A percentile compares a stretch with the other conserved stretches of the same genome.
These are phyloP conservation scores for Petaurus breviceps DNA, from an alignment of 2,113 vertebrate species.

Conservation along the genomic window DNA sequence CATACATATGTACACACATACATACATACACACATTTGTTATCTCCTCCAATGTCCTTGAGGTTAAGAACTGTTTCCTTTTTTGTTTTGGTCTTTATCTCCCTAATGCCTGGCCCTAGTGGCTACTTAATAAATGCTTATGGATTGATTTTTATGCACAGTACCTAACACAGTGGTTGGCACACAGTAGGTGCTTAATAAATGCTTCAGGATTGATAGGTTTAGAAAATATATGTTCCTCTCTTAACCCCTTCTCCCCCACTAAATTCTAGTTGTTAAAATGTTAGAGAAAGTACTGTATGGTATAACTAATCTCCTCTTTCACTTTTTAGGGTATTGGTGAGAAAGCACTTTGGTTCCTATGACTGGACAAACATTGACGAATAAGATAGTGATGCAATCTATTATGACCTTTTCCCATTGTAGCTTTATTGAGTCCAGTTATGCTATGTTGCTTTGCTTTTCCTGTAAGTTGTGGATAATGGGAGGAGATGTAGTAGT, in stretches of 20 bases:
- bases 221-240: neutral
- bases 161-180: neutral
- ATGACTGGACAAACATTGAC: conserved; percentile 7
- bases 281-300: conserved; percentile 19
- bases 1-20: too few relatives aligned
- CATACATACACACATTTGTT: neutral
- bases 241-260: neutral
- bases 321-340: conserved; percentile 4
- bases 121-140: neutral
- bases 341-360: conserved; percentile 7
- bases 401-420: conserved; percentile 57
- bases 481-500: neutral
- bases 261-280: neutral
- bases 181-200: neutral
- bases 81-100: neutral
- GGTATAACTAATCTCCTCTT: neutral
- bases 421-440: conserved; percentile 36
- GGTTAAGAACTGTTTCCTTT: neutral
- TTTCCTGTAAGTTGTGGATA: conserved; percentile 55
- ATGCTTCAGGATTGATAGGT: neutral
- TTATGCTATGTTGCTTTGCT: conserved; percentile 30
- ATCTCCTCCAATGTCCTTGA: neutral
- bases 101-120: neutral
- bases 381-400: conserved; percentile 2
- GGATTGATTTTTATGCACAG: neutral